Conservation (phyloP, 2,888 invertebrate species). For the Reticulitermes lucifugus region DNA sequence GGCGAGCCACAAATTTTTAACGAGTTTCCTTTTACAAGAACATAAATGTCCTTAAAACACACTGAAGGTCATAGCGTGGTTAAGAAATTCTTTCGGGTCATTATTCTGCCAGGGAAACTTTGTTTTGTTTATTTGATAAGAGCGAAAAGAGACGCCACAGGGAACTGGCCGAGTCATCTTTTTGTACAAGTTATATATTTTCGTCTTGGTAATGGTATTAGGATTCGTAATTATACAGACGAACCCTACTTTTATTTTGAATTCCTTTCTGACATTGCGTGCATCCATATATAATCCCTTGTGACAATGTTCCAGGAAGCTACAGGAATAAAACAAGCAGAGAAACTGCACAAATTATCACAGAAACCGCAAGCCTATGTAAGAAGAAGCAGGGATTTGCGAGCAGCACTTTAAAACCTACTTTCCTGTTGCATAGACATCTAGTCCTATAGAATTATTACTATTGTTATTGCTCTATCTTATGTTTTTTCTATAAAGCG, state of each 20-base stretch:
- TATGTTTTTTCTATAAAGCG: too few species aligned
- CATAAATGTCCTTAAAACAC: not conserved
- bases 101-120: not conserved
- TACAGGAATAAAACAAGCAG: not conserved
- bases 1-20: constrained; percentile 8
- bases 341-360: not conserved
- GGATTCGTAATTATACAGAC: not conserved
- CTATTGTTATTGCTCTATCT: too few species aligned
- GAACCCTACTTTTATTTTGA: not conserved
- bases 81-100: not conserved
- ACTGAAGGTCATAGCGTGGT: not conserved
- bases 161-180: not conserved
- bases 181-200: not conserved
- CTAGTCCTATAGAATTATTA: too few species aligned
- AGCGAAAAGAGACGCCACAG: not conserved
- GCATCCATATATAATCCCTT: not conserved
- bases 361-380: not conserved
- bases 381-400: not conserved
- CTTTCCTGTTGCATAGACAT: too few species aligned
- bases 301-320: not conserved
- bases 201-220: not conserved
- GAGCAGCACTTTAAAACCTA: too few species aligned
- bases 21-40: constrained; percentile 9
- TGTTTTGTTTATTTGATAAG: constrained; percentile 14
- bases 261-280: not conserved